Conservation (phyloP, 2,888 invertebrate genomes). For the Alloplasta piceator region DNA sequence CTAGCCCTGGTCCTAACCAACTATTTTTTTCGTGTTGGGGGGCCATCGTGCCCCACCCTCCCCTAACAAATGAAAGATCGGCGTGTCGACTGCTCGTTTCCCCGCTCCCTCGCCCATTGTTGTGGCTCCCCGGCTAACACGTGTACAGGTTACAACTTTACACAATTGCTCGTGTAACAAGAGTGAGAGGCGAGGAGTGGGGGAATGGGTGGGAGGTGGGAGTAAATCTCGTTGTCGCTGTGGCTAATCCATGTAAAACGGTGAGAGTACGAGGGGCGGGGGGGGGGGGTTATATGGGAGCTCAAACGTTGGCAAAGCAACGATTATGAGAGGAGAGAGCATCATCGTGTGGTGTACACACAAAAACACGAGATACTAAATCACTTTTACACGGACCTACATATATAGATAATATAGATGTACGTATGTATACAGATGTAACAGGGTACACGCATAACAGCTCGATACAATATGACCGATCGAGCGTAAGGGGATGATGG, state of each 20-base stretch:
- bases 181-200: slow-evolving; percentile 11
- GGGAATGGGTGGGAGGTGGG: not conserved
- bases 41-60: no score
- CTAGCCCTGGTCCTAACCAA: no score
- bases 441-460: slow-evolving; percentile 10
- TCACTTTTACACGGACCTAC: slow-evolving; percentile 67
- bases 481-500: slow-evolving; percentile 79
- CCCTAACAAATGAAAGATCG: slow-evolving; percentile 49
- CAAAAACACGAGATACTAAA: slow-evolving; percentile 62
- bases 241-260: slow-evolving; percentile 46
- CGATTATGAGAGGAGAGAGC: slow-evolving; percentile 40
- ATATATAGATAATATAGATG: slow-evolving; percentile 9
- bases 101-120: slow-evolving; percentile 51
- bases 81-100: slow-evolving; percentile 61
- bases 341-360: slow-evolving; percentile 31
- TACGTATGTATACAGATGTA: slow-evolving; percentile 38
- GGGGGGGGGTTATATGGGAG: not conserved
- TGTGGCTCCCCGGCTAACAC: slow-evolving; percentile 46
- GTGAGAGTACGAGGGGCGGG: slow-evolving; percentile 15
- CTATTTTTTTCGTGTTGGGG: no score
- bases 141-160: slow-evolving; percentile 56
- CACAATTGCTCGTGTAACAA: slow-evolving; percentile 14
- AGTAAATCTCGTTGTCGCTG: slow-evolving; percentile 44
- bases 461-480: slow-evolving; percentile 75
- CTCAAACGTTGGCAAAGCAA: slow-evolving; percentile 17